These are phyloP conservation scores for Ispidina lecontei DNA, from an alignment of 2,797 vertebrate genomes.

Conservation along the genomic window DNA sequence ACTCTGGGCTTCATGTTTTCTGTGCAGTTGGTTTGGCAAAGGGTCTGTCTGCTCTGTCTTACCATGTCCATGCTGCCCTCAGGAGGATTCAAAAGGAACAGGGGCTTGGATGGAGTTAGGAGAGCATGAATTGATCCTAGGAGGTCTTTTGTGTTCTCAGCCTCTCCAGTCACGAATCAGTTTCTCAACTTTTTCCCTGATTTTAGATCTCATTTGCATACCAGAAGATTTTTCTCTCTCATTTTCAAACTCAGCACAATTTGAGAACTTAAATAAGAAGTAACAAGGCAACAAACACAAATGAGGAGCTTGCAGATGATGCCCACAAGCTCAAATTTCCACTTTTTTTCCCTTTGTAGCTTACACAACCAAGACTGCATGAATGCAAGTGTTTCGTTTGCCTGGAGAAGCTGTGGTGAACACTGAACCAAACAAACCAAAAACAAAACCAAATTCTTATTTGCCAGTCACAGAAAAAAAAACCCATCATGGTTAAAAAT, in stretches of 20 bases:
- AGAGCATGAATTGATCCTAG: not conserved
- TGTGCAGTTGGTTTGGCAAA: not conserved
- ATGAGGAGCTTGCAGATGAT: not conserved
- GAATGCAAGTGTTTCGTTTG: not conserved
- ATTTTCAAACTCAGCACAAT: not conserved
- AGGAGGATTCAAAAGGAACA: not conserved
- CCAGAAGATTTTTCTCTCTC: not conserved
- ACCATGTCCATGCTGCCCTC: not conserved
- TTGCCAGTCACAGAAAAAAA: no score
- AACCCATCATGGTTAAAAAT: not conserved
- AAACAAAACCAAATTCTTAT: no score
- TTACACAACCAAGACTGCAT: not conserved
- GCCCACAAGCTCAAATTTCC: not conserved
- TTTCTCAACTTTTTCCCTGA: not conserved
- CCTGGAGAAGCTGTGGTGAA: not conserved
- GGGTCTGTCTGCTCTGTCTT: not conserved
- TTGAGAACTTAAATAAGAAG: not conserved
- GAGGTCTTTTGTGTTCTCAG: not conserved
- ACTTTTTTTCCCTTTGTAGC: not conserved
- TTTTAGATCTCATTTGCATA: not conserved
- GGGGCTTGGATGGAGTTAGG: not conserved
- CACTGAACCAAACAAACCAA: not conserved
- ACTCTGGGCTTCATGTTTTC: not conserved
- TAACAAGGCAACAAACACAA: not conserved
- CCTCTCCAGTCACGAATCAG: not conserved